A percentile compares a stretch with the other conserved stretches of the same genome.
These are phyloP conservation scores for Calliopsis andreniformis DNA, from an alignment of 1,140 invertebrate genomes.

Conservation along the genomic window DNA sequence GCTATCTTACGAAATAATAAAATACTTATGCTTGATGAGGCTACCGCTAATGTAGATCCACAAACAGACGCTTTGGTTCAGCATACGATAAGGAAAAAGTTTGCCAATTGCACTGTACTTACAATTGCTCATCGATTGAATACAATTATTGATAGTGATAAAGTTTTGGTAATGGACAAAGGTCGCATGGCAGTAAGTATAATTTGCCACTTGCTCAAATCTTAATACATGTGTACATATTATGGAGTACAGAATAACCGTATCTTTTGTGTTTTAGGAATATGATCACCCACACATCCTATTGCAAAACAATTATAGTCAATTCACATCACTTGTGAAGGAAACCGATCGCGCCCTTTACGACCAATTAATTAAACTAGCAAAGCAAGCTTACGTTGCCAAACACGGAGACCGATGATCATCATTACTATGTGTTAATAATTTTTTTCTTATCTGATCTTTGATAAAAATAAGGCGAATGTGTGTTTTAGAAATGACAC, in stretches of 20 bases:
- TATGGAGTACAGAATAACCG: no score
- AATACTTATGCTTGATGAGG: slow-evolving; percentile 89
- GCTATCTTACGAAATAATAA: slow-evolving; percentile 86
- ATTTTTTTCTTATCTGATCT: not conserved
- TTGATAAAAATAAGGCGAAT: not conserved
- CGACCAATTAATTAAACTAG: slow-evolving; percentile 78
- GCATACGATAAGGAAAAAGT: slow-evolving; percentile 80
- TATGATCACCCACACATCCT: slow-evolving; percentile 84
- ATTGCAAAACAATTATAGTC: slow-evolving; percentile 78
- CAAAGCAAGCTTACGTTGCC: slow-evolving; percentile 70
- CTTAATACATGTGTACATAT: no score
- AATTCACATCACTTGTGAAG: slow-evolving; percentile 86
- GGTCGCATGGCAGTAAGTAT: slow-evolving; percentile 78
- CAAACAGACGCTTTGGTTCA: slow-evolving; percentile 82
- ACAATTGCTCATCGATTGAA: slow-evolving; percentile 86
- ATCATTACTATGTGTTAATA: not conserved
- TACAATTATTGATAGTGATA: slow-evolving; percentile 83
- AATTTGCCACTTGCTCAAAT: not conserved
- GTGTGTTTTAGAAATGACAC: no score
- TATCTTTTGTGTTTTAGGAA: slow-evolving; percentile 83
- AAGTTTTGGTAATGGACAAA: slow-evolving; percentile 85
- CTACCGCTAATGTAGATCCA: slow-evolving; percentile 89
- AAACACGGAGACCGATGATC: slow-evolving; percentile 56
- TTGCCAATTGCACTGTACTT: slow-evolving; percentile 83
- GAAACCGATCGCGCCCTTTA: slow-evolving; percentile 83